Evolutionary conservation across 2,113 vertebrate genomes (phyloP).

Genomic region (Mungos mungo): DNA sequence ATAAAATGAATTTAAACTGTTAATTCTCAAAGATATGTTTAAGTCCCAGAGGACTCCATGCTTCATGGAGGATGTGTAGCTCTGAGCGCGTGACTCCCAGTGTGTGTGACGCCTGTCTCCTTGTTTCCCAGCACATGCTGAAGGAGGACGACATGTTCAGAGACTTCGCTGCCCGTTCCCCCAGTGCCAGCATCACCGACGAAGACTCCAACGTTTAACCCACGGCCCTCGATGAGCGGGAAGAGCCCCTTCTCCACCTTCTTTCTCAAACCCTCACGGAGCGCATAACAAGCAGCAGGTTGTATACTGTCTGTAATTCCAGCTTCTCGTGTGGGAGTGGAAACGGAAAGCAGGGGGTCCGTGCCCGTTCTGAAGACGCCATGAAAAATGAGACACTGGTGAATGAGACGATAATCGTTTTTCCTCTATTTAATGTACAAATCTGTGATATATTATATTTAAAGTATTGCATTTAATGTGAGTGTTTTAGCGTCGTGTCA

Average conservation of each 20-base stretch:
- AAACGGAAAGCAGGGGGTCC: background rate
- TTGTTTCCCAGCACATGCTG: constrained; percentile 93
- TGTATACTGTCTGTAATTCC: constrained; percentile 4
- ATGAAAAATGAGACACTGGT: constrained; percentile 71
- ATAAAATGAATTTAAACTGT: background rate
- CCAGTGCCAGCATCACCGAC: constrained; percentile 92
- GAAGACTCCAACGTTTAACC: constrained; percentile 95
- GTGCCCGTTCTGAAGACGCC: constrained; percentile 78
- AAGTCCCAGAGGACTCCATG: background rate
- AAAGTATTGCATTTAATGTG: constrained; percentile 74
- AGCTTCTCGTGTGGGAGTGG: constrained; percentile 68
- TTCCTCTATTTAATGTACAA: constrained; percentile 84
- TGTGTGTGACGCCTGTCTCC: background rate
- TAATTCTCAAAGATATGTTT: background rate
- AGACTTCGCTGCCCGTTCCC: constrained; percentile 90
- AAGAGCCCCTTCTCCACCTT: background rate
- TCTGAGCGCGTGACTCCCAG: too few species aligned
- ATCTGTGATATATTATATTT: constrained; percentile 77
- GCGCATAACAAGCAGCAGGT: background rate
- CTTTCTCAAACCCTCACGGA: background rate
- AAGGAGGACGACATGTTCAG: constrained; percentile 98
- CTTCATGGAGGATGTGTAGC: rapidly evolving
- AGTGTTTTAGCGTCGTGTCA: constrained; percentile 62
- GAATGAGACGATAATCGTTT: constrained; percentile 65
- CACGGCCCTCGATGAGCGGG: background rate